Conservation (phyloP, 2,113 vertebrate genomes). For the Shinisaurus crocodilurus region DNA sequence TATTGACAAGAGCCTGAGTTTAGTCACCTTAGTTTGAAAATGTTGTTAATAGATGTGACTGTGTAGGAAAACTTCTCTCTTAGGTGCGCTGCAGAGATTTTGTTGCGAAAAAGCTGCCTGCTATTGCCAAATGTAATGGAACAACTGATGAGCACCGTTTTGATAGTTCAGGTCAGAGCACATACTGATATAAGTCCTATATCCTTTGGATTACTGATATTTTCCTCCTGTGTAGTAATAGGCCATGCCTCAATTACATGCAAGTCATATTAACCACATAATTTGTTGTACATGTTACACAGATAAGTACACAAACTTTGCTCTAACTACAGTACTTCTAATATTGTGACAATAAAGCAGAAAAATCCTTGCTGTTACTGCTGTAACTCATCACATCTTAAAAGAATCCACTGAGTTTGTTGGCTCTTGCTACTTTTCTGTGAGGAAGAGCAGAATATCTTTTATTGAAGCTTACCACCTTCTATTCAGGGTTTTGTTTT, state of each 20-base stretch:
- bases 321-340: background rate
- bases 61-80: slow-evolving; percentile 56
- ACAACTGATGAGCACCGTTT: slow-evolving; percentile 7
- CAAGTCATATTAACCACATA: background rate
- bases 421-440: background rate
- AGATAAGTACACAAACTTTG: background rate
- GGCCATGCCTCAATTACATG: background rate
- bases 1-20: background rate
- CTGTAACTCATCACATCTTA: background rate
- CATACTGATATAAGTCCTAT: slow-evolving; percentile 18
- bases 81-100: slow-evolving; percentile 89
- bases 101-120: slow-evolving; percentile 74
- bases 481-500: background rate
- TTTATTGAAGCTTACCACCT: background rate
- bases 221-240: background rate
- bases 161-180: slow-evolving; percentile 70
- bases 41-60: slow-evolving; percentile 17
- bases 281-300: background rate
- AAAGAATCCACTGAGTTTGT: background rate
- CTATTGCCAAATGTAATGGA: slow-evolving; percentile 28
- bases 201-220: background rate
- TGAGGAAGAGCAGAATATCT: background rate
- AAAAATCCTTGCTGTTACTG: background rate
- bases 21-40: background rate
- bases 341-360: background rate